Percentiles rank a stretch among this genome's conserved stretches.
These are phyloP conservation scores for Plebejus argus DNA, from an alignment of 2,888 invertebrate genomes.

Conservation along the genomic window DNA sequence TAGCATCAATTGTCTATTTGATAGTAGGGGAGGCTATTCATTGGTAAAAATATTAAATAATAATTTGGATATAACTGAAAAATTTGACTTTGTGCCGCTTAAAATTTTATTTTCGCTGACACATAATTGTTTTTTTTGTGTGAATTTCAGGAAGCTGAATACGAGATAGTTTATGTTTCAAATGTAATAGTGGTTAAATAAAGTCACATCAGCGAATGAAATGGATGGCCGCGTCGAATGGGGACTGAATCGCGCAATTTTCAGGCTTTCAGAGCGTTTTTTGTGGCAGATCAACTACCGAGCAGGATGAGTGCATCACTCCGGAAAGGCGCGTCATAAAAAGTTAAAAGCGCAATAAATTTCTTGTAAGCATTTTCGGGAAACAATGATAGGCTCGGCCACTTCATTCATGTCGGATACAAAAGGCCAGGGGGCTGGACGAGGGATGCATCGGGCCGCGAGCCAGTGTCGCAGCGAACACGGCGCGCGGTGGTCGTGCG, in stretches of 20 bases:
- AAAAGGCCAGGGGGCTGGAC: slow-evolving; percentile 37
- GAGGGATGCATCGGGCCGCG: slow-evolving; percentile 63
- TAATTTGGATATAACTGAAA: background rate
- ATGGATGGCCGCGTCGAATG: background rate
- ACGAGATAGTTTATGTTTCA: too few species aligned
- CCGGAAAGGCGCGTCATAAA: slow-evolving; percentile 16
- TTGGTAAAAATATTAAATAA: background rate
- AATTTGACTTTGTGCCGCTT: background rate
- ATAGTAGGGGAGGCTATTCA: background rate
- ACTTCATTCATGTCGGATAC: slow-evolving; percentile 9
- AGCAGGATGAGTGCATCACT: slow-evolving; percentile 3
- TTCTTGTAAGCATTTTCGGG: slow-evolving; percentile 22
- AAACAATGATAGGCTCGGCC: slow-evolving; percentile 26
- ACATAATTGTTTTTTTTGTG: background rate
- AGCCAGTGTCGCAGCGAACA: slow-evolving; percentile 74
- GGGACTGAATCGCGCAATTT: background rate
- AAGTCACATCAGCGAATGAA: background rate
- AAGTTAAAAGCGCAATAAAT: slow-evolving; percentile 26
- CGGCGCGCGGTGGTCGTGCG: slow-evolving; percentile 81
- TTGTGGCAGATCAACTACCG: background rate
- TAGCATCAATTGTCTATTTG: background rate
- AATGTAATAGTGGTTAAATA: background rate
- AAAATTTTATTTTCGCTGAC: too few species aligned
- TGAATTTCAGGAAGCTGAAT: background rate
- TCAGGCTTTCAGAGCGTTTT: background rate